Evolutionary conservation across 2,888 invertebrate species (phyloP), one percentile per base, ranked within the genome.

Genomic region (Ditula angustiorana): DNA sequence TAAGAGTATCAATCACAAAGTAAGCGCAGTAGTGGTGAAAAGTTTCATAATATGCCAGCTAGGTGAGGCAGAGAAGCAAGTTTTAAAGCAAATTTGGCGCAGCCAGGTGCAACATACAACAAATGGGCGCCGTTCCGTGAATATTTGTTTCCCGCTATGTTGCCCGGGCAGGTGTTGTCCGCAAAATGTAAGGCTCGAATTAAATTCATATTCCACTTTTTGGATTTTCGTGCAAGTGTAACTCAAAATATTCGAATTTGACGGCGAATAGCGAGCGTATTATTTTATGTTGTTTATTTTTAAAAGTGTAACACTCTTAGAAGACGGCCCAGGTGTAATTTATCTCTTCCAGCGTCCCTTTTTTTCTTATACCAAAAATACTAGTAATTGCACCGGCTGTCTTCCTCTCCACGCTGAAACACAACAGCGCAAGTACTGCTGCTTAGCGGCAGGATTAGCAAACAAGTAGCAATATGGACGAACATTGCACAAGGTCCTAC

Each of bases 61-160:
- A 28, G 56, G 49, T 41, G 23, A 57, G 35, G 53, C 35, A 19
- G 8, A 35, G 13, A 63, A 57, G 33, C 30, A 50, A 57, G 57
- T 63, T 57, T 50, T 52, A 30, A 62, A 50, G 41, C 44, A 41
- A 63, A 57, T 63, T 63, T 44, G 44, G 41, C 33, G 57, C 50
- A 30, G 33, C 57, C 35, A 11, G 47, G 26, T 24, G 44, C 61
- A 61, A 13, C 60, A 19, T 28, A 49, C 41, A 63, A 63, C 50
- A 50, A 57, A 63, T 50, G 57, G 57, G 19, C 41, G 7, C 8
- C 50, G 33, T 19, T 30, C 5, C 30, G 62, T 50, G 57, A 63
- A 63, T 63, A 63, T 57, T 57, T 62, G 56, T 57, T 63, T 33
- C 56, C 21, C n/a, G 33, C 44, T 28, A 41, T 44, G 44, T 52